Conservation (phyloP, 2,113 vertebrate genomes). For the Choloepus hoffmanni region DNA sequence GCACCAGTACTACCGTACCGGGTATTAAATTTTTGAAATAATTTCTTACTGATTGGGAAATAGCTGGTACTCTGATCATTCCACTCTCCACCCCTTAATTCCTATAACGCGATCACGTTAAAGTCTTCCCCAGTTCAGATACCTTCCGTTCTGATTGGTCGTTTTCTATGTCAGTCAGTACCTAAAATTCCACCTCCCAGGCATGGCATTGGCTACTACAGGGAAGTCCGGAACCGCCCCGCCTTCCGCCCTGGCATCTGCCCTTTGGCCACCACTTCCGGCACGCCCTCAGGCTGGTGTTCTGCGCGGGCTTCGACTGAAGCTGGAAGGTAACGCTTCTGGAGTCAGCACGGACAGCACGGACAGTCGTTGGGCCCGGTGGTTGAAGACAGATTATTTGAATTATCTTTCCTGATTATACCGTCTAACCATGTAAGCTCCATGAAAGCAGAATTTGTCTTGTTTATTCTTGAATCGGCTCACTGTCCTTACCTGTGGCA, state of each 20-base stretch:
- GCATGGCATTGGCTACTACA: background rate
- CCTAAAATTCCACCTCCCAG: background rate
- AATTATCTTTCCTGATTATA: background rate
- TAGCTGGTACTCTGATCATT: rapidly evolving
- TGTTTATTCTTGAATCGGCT: background rate
- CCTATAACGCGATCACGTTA: background rate
- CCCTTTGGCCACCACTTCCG: rapidly evolving
- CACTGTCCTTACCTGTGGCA: background rate
- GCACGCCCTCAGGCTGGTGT: rapidly evolving
- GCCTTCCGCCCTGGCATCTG: background rate
- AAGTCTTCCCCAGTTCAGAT: rapidly evolving
- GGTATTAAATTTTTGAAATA: background rate
- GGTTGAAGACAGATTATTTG: background rate
- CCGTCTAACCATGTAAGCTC: background rate
- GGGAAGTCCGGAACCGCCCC: background rate
- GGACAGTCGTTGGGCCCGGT: background rate
- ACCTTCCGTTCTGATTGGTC: background rate
- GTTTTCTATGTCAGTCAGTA: background rate
- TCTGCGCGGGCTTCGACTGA: rapidly evolving
- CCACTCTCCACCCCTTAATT: rapidly evolving
- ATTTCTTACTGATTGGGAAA: background rate
- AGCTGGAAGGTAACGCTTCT: rapidly evolving
- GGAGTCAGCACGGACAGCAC: too few species aligned
- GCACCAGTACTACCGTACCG: background rate
- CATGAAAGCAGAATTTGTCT: background rate